Conservation (phyloP, 1,140 invertebrate species). For the Drosophila parabipectinata region DNA sequence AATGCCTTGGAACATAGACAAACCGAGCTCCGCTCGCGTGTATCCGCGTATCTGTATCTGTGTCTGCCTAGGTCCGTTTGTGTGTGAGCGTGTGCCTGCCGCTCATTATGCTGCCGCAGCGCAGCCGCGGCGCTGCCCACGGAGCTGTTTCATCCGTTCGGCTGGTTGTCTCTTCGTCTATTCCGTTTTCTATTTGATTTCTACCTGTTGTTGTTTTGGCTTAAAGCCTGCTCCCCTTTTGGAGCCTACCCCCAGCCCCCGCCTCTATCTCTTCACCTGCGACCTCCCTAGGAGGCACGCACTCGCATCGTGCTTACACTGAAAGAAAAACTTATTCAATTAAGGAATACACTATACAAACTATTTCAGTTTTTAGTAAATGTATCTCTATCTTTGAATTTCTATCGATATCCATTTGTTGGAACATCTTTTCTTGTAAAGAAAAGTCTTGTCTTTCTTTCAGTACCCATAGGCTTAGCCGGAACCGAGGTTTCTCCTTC, state of each 20-base stretch:
- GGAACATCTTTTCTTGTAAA: neutral
- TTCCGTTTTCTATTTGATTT: conserved; percentile 83
- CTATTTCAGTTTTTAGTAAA: neutral
- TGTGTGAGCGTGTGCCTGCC: conserved; percentile 40
- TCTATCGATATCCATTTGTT: neutral
- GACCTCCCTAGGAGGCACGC: conserved; percentile 38
- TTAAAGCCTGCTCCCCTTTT: conserved; percentile 76
- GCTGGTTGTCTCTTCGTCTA: conserved; percentile 71
- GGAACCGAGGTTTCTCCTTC: conserved; percentile 45
- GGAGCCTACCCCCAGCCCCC: conserved; percentile 23
- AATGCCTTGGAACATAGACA: conserved; percentile 81
- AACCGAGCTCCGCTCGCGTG: conserved; percentile 61
- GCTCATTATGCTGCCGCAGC: conserved; percentile 65
- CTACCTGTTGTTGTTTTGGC: conserved; percentile 77
- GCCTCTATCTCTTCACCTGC: neutral
- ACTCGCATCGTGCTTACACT: conserved; percentile 43
- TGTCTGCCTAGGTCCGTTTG: conserved; percentile 2
- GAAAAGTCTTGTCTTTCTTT: neutral
- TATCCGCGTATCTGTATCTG: conserved; percentile 28
- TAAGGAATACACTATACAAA: neutral
- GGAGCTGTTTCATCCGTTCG: conserved; percentile 53
- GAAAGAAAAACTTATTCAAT: neutral
- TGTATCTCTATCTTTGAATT: neutral
- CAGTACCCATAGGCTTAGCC: conserved; percentile 53
- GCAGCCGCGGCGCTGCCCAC: conserved; percentile 52